A percentile compares a stretch with the other conserved stretches of the same genome.
Conservation (phyloP, 2,797 vertebrate species). For the Enteromius argenteus region DNA sequence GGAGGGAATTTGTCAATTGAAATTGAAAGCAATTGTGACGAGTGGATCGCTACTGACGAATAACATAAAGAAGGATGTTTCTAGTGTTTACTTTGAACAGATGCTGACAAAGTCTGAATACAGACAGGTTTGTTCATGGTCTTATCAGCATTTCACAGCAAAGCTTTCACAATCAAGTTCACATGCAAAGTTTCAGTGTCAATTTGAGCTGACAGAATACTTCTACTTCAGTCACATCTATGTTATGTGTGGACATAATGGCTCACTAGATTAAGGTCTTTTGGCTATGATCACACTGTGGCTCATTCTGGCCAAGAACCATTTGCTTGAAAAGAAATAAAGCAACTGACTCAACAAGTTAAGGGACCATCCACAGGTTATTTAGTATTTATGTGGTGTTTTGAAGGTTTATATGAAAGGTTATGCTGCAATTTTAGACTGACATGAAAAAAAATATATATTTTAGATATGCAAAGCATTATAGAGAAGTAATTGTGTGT, state of each 20-base stretch:
- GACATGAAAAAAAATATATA: too few species aligned
- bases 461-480: background rate
- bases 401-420: background rate
- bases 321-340: background rate
- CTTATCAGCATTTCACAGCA: constrained; percentile 64
- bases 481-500: background rate
- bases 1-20: background rate
- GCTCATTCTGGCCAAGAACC: background rate
- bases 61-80: constrained; percentile 1
- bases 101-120: constrained; percentile 22
- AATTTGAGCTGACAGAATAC: constrained; percentile 25
- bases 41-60: background rate
- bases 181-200: constrained; percentile 57
- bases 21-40: constrained; percentile 16
- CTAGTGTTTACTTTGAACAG: background rate
- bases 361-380: background rate
- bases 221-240: constrained; percentile 24
- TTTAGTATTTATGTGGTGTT: background rate
- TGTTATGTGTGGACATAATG: background rate
- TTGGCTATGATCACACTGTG: background rate
- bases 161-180: constrained; percentile 58
- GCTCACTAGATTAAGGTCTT: background rate
- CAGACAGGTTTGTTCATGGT: constrained; percentile 44
- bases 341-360: background rate
- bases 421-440: too few species aligned